Evolutionary conservation across 2,113 vertebrate species (phyloP), one percentile per base, ranked within the genome.

Genomic region (Glaucomys volans): DNA sequence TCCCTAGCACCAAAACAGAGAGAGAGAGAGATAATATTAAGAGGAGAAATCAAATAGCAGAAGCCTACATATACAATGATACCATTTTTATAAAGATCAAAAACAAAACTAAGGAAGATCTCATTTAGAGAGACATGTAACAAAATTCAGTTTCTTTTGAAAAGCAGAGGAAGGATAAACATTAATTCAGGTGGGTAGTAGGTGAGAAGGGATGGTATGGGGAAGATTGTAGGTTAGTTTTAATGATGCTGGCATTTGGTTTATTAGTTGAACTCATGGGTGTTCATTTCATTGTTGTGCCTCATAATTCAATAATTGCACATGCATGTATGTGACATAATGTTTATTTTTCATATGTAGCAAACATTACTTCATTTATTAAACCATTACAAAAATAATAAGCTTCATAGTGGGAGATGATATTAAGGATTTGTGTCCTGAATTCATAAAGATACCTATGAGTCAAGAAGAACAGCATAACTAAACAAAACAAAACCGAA

Each of bases 241-340:
- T n/a, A 64, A 50, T 75, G 59, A 26, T 8, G 24, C 20, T 92
- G 84, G 22, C 50, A 18, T 64, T 77, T 44, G 12, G 7, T 72
- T 92, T 81, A 82, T 90, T 8, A 66, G 20, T 85, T 95, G 59
- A 87, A 90, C 47, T 94, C 44, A 2, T 32, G 24, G 30, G 24
- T 88, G 72, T 59, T 90, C 37, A 42, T 87, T 96, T 79, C 62
- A 91, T 87, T 79, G 40, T 87, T 90, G 40, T 30, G 14, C 32
- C 50, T 87, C 44, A 52, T 47, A 87, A 83, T 74, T 86, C 69
- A 62, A 81, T 91, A 69, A 59, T 69, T 62, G 28, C 35, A 83
- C 18, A 57, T 66, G 28, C 37, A 69, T 47, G 20, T 79, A 28
- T 69, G 24, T 69, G 59, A 79, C 44, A 40, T 14, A 40, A n/a